A percentile compares a stretch with the other conserved stretches of the same genome.
Evolutionary conservation across 2,888 invertebrate species (phyloP).

Genomic region (Cyaniris semiargus): DNA sequence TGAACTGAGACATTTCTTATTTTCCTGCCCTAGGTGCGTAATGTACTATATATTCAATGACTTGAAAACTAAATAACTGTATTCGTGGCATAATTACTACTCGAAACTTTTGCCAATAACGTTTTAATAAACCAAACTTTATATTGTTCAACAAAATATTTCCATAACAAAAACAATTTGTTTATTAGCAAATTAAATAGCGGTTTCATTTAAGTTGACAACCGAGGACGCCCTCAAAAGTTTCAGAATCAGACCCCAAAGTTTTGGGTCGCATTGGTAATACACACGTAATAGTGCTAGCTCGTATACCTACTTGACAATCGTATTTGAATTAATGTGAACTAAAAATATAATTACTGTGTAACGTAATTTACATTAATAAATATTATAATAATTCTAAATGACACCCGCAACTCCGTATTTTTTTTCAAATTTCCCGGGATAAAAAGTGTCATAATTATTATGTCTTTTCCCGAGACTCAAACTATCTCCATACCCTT

Average conservation of each 20-base stretch:
- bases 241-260: constrained; percentile 14
- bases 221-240: constrained; percentile 10
- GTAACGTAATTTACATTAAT: neutral
- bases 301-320: constrained; percentile 3
- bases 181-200: constrained; percentile 22
- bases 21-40: too few species aligned
- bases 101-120: neutral
- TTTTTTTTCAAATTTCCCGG: too few species aligned
- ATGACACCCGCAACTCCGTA: too few species aligned
- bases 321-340: neutral
- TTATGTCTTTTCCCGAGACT: too few species aligned
- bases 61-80: too few species aligned
- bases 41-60: neutral
- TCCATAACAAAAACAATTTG: constrained; percentile 14
- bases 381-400: neutral
- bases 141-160: constrained; percentile 16
- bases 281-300: neutral
- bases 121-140: neutral
- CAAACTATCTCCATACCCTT: too few species aligned
- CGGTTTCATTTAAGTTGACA: constrained; percentile 19
- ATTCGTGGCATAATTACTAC: neutral
- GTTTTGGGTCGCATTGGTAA: neutral
- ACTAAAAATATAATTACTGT: neutral
- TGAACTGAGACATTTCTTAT: too few species aligned
- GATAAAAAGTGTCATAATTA: too few species aligned